Percentiles rank a stretch among this genome's conserved stretches.
Evolutionary conservation across 2,113 vertebrate genomes (phyloP).

Genomic region (Cairina moschata): DNA sequence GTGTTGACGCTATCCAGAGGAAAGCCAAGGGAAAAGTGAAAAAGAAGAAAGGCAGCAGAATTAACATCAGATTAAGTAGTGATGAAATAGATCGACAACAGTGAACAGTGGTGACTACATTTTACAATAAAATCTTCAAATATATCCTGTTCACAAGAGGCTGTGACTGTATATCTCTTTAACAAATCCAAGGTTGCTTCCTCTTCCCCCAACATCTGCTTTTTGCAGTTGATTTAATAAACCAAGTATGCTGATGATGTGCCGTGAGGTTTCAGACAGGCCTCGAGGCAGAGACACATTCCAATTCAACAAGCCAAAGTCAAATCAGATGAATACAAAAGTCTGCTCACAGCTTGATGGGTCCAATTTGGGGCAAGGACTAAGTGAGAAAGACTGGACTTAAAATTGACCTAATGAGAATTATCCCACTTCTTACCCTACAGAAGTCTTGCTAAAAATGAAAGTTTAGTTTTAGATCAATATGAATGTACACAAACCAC

Average conservation of each 20-base stretch:
- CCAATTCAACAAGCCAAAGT: background rate
- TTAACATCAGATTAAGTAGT: background rate
- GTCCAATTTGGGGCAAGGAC: background rate
- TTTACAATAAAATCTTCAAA: background rate
- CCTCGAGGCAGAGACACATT: background rate
- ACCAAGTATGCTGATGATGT: background rate
- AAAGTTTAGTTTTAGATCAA: too few species aligned
- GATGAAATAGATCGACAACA: background rate
- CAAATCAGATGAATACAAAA: background rate
- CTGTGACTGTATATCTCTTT: background rate
- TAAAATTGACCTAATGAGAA: background rate
- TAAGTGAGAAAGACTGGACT: background rate
- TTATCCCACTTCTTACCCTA: background rate
- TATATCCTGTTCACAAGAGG: too few species aligned
- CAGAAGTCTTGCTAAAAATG: background rate
- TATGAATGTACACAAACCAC: background rate
- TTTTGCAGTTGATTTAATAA: background rate
- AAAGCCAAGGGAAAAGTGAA: background rate
- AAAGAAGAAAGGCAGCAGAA: background rate
- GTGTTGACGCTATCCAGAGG: background rate
- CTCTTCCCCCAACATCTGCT: background rate
- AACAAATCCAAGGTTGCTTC: background rate
- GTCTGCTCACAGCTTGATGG: background rate
- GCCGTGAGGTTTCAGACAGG: background rate
- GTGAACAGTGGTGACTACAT: accelerated